Percentiles rank a stretch among this genome's conserved stretches.
These are phyloP conservation scores for Eriosoma lanigerum DNA, from an alignment of 1,140 invertebrate species.

Conservation along the genomic window DNA sequence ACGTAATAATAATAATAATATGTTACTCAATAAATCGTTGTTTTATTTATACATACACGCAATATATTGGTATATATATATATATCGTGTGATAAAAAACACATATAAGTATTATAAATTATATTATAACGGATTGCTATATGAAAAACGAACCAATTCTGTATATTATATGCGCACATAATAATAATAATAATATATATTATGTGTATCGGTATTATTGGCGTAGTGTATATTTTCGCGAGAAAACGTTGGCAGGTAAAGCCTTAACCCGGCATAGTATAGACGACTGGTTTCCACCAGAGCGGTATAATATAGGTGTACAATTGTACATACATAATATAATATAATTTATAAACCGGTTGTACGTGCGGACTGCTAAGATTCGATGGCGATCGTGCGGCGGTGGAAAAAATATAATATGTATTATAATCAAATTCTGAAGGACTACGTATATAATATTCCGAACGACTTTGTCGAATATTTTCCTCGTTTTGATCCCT, in stretches of 20 bases:
- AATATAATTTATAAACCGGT: background rate
- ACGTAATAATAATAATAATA: too few species aligned
- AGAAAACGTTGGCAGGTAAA: background rate
- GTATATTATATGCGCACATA: background rate
- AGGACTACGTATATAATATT: background rate
- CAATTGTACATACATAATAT: background rate
- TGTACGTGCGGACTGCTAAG: background rate
- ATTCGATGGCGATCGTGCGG: too few species aligned
- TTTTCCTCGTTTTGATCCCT: background rate
- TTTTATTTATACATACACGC: too few species aligned
- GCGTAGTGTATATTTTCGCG: background rate
- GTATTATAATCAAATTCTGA: background rate
- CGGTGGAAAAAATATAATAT: background rate
- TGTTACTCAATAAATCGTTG: too few species aligned
- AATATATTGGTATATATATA: too few species aligned
- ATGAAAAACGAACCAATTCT: slow-evolving; percentile 3
- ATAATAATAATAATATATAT: too few species aligned
- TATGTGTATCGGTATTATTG: background rate
- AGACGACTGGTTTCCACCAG: background rate
- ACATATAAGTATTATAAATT: too few species aligned
- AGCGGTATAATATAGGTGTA: background rate
- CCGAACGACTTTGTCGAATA: background rate
- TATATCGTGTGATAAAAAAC: too few species aligned
- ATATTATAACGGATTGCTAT: too few species aligned
- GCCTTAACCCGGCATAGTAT: background rate